phyloP scores from a whole-genome alignment of 2,113 vertebrate species.

The Jacana jacana region DNA sequence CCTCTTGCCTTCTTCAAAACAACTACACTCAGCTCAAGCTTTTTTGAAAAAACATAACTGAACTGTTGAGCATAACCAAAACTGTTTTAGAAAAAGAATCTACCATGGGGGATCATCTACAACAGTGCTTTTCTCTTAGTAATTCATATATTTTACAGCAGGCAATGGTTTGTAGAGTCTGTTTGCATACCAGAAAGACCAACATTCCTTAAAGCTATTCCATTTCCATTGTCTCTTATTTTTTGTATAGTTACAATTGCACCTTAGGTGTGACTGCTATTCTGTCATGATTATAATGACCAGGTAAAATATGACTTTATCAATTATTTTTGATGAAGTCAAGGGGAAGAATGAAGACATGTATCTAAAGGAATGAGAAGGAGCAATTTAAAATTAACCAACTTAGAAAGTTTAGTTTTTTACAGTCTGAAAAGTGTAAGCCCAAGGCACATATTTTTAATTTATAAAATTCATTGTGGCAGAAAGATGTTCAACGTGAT shows the following conservation, averaged over 20 bases:
- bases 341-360: background rate
- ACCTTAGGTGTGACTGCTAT: background rate
- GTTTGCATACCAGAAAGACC: background rate
- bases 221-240: background rate
- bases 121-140: background rate
- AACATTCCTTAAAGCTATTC: background rate
- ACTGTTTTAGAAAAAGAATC: background rate
- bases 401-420: background rate
- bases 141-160: slow-evolving; percentile 24
- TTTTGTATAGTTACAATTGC: background rate
- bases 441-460: slow-evolving; percentile 37
- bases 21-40: background rate
- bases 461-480: slow-evolving; percentile 37
- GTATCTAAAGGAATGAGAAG: background rate
- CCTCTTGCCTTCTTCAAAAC: background rate
- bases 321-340: background rate
- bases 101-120: background rate
- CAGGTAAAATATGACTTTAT: background rate
- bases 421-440: background rate
- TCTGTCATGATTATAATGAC: background rate
- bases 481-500: background rate
- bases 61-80: background rate
- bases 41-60: background rate
- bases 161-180: background rate
- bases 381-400: background rate